Conservation (phyloP, 2,113 vertebrate genomes). For the Rhabdomys dilectus region DNA sequence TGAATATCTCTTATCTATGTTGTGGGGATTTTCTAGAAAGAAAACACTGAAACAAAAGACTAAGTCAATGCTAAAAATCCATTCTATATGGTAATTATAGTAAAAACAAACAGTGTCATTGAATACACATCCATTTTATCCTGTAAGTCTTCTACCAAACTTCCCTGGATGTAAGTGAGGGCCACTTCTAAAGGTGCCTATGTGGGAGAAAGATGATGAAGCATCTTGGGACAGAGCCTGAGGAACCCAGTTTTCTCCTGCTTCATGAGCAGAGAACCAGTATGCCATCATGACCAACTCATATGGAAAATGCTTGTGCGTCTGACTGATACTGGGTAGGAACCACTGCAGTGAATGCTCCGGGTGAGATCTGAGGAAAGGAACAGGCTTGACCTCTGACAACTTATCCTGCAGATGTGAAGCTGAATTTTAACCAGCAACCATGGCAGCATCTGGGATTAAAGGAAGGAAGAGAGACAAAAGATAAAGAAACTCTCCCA, state of each 20-base stretch:
- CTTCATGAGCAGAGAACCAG: neutral
- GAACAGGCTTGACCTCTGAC: neutral
- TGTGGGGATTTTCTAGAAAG: slow-evolving; percentile 14
- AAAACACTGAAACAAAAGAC: neutral
- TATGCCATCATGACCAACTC: neutral
- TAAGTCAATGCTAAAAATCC: neutral
- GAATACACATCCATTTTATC: neutral
- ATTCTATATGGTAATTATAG: neutral
- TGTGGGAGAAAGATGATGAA: neutral
- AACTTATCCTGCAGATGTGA: neutral
- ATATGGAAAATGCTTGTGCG: neutral
- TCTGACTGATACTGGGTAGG: neutral
- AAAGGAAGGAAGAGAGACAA: neutral
- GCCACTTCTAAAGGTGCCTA: neutral
- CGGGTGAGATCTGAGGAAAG: neutral
- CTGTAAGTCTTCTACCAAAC: slow-evolving; percentile 13
- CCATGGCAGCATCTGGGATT: neutral
- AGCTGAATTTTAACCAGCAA: neutral
- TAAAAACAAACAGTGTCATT: neutral
- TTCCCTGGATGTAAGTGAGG: neutral
- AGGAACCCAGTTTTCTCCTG: neutral
- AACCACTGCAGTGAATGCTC: neutral
- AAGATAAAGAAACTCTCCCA: neutral
- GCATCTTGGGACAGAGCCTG: neutral
- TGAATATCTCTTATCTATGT: neutral